A percentile compares a stretch with the other conserved stretches of the same genome.
These are phyloP conservation scores for Chaetorhynchus papuensis DNA, from an alignment of 2,113 vertebrate genomes.

Conservation along the genomic window DNA sequence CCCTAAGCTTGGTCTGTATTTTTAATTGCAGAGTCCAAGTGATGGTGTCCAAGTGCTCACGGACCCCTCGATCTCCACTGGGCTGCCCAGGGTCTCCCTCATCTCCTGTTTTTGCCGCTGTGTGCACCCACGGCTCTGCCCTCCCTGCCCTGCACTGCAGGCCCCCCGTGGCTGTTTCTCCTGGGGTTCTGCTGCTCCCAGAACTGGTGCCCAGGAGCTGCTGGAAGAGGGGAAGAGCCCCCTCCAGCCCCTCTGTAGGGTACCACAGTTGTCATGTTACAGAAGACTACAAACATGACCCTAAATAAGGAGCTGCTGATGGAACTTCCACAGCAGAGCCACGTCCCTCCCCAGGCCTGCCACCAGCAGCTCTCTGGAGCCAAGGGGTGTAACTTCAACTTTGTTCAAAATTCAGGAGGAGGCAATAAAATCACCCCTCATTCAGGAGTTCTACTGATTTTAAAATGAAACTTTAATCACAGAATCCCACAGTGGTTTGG, in stretches of 20 bases:
- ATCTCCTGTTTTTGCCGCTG: not conserved
- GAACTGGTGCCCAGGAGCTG: not conserved
- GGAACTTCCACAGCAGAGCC: not conserved
- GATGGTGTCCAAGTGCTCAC: rapidly evolving
- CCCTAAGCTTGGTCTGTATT: not conserved
- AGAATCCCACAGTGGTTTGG: not conserved
- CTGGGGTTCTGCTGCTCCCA: not conserved
- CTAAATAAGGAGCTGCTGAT: not conserved
- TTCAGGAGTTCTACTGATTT: not conserved
- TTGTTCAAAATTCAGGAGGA: not conserved
- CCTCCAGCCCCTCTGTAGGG: not conserved
- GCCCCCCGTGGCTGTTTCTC: not conserved
- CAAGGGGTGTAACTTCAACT: not conserved
- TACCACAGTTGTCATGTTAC: not conserved
- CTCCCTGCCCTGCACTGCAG: not conserved
- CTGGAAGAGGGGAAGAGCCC: not conserved
- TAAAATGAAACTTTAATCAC: not conserved
- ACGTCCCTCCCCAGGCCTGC: not conserved
- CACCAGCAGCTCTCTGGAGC: not conserved
- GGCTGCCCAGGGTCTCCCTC: not conserved
- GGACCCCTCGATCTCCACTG: rapidly evolving
- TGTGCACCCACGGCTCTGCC: not conserved
- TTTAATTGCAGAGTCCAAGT: not conserved
- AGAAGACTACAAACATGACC: not conserved
- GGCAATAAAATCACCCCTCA: not conserved